Percentiles rank a stretch among this genome's conserved stretches.
phyloP scores from a whole-genome alignment of 1,140 invertebrate species.

The Ericerus pela region DNA sequence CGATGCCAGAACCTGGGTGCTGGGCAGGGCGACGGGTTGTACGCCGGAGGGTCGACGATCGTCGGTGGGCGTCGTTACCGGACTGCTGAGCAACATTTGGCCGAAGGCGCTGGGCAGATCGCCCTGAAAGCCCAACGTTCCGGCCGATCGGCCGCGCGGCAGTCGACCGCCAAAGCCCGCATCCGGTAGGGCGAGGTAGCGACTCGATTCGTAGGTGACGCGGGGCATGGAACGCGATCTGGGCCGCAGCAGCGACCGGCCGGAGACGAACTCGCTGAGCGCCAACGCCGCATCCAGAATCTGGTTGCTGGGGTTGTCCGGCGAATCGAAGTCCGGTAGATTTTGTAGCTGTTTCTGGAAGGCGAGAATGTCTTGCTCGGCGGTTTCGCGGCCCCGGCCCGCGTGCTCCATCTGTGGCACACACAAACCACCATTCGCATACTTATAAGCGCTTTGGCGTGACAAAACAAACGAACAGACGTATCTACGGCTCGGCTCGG shows the following conservation, averaged over 20 bases:
- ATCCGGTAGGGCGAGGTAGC: conserved; percentile 31
- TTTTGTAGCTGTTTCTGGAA: conserved; percentile 40
- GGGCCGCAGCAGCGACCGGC: conserved; percentile 28
- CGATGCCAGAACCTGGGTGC: conserved; percentile 16
- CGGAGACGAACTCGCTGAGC: conserved; percentile 24
- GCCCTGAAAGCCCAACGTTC: conserved; percentile 23
- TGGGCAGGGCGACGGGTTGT: conserved; percentile 17
- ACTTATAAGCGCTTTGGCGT: too few species aligned
- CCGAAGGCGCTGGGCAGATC: conserved; percentile 19
- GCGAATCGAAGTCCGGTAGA: conserved; percentile 34
- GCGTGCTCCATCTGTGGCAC: neutral
- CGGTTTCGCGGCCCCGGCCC: conserved; percentile 25
- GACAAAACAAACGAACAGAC: too few species aligned
- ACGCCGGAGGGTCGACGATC: conserved; percentile 19
- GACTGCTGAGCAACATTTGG: conserved; percentile 21
- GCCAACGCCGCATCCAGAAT: conserved; percentile 19
- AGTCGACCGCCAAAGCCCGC: conserved; percentile 23
- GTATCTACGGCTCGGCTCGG: too few species aligned
- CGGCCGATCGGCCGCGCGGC: conserved; percentile 27
- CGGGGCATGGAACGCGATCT: conserved; percentile 38
- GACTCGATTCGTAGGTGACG: conserved; percentile 34
- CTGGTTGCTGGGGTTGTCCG: conserved; percentile 22
- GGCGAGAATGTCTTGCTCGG: conserved; percentile 36
- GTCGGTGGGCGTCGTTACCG: conserved; percentile 25
- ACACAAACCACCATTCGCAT: too few species aligned